These are phyloP conservation scores for Himalopsyche anomala DNA, from an alignment of 2,888 invertebrate species.

Conservation along the genomic window DNA sequence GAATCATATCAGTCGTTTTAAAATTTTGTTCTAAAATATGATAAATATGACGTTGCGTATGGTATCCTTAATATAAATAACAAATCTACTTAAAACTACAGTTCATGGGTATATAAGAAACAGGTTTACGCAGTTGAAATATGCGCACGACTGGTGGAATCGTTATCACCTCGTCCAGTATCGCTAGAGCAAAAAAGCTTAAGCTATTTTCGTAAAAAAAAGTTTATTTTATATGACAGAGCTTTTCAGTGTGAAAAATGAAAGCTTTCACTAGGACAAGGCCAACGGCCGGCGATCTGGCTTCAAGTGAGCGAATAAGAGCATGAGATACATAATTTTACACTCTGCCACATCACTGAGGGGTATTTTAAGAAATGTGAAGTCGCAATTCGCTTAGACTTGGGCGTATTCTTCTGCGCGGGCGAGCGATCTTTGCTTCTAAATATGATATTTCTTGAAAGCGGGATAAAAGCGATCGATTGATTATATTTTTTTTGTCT, in stretches of 20 bases:
- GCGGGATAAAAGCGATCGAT: no score
- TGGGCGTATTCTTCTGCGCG: background rate
- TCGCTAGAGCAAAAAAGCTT: conserved; percentile 23
- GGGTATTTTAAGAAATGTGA: conserved; percentile 34
- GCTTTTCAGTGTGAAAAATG: conserved; percentile 31
- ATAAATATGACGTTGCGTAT: no score
- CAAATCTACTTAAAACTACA: no score
- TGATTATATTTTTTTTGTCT: no score
- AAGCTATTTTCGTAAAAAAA: background rate
- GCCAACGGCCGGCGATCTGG: conserved; percentile 54
- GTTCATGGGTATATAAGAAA: no score
- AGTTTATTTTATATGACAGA: conserved; percentile 5
- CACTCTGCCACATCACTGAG: conserved; percentile 16
- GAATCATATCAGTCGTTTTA: no score
- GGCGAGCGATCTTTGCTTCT: background rate
- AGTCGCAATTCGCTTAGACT: conserved; percentile 24
- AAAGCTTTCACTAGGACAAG: conserved; percentile 56
- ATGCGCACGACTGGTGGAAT: background rate
- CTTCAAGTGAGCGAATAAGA: conserved; percentile 23
- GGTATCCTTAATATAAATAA: no score
- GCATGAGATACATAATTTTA: conserved; percentile 37
- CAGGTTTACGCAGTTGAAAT: no score
- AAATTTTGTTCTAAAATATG: no score
- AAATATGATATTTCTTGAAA: background rate
- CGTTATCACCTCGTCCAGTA: background rate